Evolutionary conservation across 92 coral and sea anemone species (phyloP).

Genomic region (Pocillopora meandrina): DNA sequence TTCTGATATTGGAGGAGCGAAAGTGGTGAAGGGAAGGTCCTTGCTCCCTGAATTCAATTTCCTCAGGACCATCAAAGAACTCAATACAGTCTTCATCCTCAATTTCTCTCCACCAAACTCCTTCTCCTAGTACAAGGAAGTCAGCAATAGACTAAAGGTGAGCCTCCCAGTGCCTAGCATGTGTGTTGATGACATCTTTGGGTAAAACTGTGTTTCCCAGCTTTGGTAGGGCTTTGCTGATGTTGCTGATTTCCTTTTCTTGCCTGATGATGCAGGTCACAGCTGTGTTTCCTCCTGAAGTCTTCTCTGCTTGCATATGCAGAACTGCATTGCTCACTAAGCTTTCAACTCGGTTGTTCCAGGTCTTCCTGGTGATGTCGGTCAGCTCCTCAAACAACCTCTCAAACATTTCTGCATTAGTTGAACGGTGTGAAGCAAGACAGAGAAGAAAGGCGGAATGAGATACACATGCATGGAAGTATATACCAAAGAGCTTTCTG

Average conservation of each 20-base stretch:
- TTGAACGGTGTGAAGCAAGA: no score
- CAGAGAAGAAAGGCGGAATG: no score
- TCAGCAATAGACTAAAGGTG: constrained; percentile 57
- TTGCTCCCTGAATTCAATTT: constrained; percentile 30
- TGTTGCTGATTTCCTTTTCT: constrained; percentile 52
- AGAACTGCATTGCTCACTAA: no score
- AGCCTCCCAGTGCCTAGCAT: constrained; percentile 65
- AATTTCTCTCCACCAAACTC: constrained; percentile 66
- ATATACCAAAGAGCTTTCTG: no score
- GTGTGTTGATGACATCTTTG: constrained; percentile 29
- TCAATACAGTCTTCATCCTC: constrained; percentile 52
- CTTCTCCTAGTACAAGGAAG: constrained; percentile 53
- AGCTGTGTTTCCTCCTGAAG: neutral
- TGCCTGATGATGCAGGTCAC: constrained; percentile 19
- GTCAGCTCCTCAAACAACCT: no score
- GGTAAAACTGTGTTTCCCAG: constrained; percentile 35
- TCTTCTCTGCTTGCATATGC: no score
- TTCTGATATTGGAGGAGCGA: neutral
- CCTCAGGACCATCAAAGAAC: constrained; percentile 70
- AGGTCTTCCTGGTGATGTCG: no score
- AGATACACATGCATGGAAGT: no score
- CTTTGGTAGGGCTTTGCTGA: constrained; percentile 49
- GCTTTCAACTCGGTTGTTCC: no score
- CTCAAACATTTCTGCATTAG: no score
- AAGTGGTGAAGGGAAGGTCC: constrained; percentile 54